A percentile compares a stretch with the other conserved stretches of the same genome.
Evolutionary conservation across 2,113 vertebrate species (phyloP).

Genomic region (Planiliza haematocheilus): DNA sequence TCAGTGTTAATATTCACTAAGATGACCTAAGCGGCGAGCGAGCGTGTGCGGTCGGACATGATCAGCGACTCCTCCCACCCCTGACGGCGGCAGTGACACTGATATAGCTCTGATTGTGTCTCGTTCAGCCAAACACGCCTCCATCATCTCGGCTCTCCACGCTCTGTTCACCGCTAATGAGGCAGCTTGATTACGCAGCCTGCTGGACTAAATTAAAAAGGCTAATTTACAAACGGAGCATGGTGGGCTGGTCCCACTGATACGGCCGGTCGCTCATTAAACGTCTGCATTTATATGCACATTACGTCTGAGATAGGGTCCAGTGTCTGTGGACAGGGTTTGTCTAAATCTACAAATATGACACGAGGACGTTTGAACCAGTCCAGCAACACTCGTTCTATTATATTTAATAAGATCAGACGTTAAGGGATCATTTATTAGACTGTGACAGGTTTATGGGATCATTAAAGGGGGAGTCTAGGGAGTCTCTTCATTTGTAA

Average conservation of each 20-base stretch:
- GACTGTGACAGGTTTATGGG: too few species aligned
- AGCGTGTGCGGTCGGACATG: conserved; percentile 12
- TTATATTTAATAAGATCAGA: too few species aligned
- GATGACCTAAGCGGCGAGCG: neutral
- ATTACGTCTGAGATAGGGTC: too few species aligned
- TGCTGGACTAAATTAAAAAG: conserved; percentile 67
- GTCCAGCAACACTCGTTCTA: too few species aligned
- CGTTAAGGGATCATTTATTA: too few species aligned
- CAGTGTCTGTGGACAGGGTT: too few species aligned
- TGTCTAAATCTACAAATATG: too few species aligned
- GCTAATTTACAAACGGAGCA: conserved; percentile 62
- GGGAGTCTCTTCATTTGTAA: too few species aligned
- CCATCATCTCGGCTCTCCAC: conserved; percentile 42
- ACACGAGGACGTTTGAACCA: too few species aligned
- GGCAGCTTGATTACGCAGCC: conserved; percentile 59
- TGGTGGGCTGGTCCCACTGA: conserved; percentile 39
- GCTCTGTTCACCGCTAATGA: conserved; percentile 67
- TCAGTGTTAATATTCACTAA: conserved; percentile 14
- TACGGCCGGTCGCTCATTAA: neutral
- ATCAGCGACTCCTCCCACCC: conserved; percentile 39
- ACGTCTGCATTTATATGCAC: too few species aligned
- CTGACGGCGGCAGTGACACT: conserved; percentile 33
- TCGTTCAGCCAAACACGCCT: conserved; percentile 26
- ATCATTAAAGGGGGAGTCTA: too few species aligned
- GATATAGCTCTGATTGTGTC: conserved; percentile 50